Evolutionary conservation across 1,140 invertebrate species (phyloP).

Genomic region (Drosophila ananassae): DNA sequence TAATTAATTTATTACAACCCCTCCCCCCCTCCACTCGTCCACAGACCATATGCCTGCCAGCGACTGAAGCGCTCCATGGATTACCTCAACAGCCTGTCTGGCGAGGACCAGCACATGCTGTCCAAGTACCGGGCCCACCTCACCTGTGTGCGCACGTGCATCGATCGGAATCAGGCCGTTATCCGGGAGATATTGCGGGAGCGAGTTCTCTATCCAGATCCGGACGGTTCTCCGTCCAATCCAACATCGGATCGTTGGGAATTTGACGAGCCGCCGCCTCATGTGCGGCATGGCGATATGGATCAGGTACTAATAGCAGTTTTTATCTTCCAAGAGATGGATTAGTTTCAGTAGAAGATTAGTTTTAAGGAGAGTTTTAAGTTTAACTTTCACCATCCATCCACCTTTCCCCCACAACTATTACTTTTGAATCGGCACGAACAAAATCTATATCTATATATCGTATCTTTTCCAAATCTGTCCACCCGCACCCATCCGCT

Average conservation of each 20-base stretch:
- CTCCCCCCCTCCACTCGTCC: no score
- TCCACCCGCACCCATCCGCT: conserved; percentile 12
- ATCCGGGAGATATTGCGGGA: conserved; percentile 90
- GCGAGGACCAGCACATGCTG: conserved; percentile 90
- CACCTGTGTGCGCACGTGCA: conserved; percentile 89
- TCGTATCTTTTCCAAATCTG: conserved; percentile 30
- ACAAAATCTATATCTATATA: conserved; percentile 1
- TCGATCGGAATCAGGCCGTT: conserved; percentile 93
- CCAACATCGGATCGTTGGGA: conserved; percentile 17
- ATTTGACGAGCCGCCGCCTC: conserved; percentile 53
- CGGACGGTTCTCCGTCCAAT: conserved; percentile 15
- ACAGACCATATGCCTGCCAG: conserved; percentile 86
- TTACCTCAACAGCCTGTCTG: conserved; percentile 90
- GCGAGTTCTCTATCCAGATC: conserved; percentile 54
- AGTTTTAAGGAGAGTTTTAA: no score
- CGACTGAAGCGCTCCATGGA: conserved; percentile 90
- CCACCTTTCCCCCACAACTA: neutral
- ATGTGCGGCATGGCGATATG: conserved; percentile 83
- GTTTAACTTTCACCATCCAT: no score
- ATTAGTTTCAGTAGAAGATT: no score
- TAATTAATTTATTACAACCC: conserved; percentile 29
- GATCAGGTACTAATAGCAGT: conserved; percentile 56
- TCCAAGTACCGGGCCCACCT: conserved; percentile 91
- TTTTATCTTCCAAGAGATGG: no score
- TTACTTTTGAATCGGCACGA: conserved; percentile 22